These are phyloP conservation scores for Anthoscopus minutus DNA, from an alignment of 2,113 vertebrate genomes.

Conservation along the genomic window DNA sequence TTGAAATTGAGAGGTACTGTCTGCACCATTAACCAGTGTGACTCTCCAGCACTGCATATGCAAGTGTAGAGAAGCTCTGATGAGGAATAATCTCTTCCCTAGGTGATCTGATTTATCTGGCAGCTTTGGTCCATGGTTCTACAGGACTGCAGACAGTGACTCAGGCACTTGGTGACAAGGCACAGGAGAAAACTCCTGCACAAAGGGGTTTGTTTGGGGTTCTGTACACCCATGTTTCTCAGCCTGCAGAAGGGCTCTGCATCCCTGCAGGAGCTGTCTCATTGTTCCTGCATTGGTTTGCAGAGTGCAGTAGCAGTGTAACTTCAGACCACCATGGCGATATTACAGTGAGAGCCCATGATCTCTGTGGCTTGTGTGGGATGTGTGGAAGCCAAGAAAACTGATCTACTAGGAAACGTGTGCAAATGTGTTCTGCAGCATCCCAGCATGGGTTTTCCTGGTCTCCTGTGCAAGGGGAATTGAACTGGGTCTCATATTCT, in stretches of 20 bases:
- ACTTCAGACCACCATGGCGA: not conserved
- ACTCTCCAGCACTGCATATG: not conserved
- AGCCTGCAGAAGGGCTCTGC: not conserved
- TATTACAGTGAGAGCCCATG: not conserved
- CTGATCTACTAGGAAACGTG: not conserved
- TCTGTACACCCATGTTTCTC: not conserved
- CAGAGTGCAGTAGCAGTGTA: not conserved
- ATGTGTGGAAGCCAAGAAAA: not conserved
- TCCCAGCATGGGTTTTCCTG: not conserved
- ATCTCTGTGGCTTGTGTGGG: not conserved
- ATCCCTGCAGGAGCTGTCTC: not conserved
- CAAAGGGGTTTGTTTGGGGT: not conserved
- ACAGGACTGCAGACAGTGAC: not conserved
- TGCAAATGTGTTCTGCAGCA: not conserved
- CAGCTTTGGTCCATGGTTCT: not conserved
- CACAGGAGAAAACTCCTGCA: not conserved
- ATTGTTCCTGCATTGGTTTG: not conserved
- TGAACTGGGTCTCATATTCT: not conserved
- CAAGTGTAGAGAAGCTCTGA: not conserved
- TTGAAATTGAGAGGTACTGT: conserved; percentile 6
- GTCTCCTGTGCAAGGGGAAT: not conserved
- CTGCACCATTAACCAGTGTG: not conserved
- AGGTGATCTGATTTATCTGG: not conserved
- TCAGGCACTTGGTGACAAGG: not conserved
- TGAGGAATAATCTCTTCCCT: not conserved